Evolutionary conservation across 2,113 vertebrate species (phyloP), one percentile per base, ranked within the genome.

Genomic region (Rhynchomys soricoides): DNA sequence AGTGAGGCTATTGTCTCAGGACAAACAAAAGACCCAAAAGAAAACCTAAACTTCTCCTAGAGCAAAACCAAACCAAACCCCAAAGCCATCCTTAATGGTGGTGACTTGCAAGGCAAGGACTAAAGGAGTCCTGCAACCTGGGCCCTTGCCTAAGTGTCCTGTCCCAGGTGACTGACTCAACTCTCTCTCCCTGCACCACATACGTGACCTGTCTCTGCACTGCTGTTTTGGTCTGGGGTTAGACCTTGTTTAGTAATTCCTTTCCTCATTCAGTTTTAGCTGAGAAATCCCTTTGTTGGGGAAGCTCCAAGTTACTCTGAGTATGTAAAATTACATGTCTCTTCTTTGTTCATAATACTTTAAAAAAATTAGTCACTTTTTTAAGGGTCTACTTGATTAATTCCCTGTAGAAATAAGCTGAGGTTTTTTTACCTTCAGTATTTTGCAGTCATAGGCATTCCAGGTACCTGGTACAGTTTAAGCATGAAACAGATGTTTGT

Each of bases 321-420:
- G 13, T 57, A 86, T 93, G 37, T 10, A 83, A 43, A 83, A 24
- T 83, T 29, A 71, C 1, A 10, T 16, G 59, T 55, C 7, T 48
- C 55, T 24, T 55, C 73, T 85, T 66, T 16, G 43, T 90, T 86
- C 1, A 50, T 87, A 79, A 52, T 34, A 10, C 34, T 82, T 40
- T n/a, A 1, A 71, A 70, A 92, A 7, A 77, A 8, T 59, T 62
- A 68, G 34, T 68, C 3, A 29, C 7, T 59, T 59, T 89, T 9
- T 87, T 75, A 15, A 87, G 34, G 92, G n/a, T 62, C 89, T 82
- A 16, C 68, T 94, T 88, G 86, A 86, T 68, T 66, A 66, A n/a
- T 52, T 4, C 48, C 22, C 43, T 73, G 37, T 45, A n/a, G 71
- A 59, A 62, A 79, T 11, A 5, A 48, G 13, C 52, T 19, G 19